Percentiles rank a stretch among this genome's conserved stretches.
Evolutionary conservation across 1,140 invertebrate genomes (phyloP).

Genomic region (Macrosteles quadrilineatus): DNA sequence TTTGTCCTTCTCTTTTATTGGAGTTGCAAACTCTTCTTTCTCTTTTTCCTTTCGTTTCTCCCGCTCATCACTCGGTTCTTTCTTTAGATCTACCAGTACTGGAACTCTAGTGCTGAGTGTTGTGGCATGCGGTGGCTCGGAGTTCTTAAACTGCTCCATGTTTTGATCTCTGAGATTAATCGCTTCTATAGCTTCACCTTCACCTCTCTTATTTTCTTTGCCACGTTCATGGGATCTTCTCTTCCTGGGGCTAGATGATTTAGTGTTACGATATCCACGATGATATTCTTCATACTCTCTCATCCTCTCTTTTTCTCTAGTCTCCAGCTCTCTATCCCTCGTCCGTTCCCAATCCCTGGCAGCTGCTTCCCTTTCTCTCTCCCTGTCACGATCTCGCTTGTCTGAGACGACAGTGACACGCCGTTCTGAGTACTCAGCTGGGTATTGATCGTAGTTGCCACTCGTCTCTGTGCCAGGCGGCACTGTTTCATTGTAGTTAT

Average conservation of each 20-base stretch:
- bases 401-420: neutral
- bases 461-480: slow-evolving; percentile 11
- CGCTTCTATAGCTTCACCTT: slow-evolving; percentile 49
- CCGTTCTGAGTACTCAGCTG: neutral
- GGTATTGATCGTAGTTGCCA: slow-evolving; percentile 12
- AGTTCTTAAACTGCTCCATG: neutral
- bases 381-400: neutral
- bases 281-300: slow-evolving; percentile 36
- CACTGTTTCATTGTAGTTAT: slow-evolving; percentile 8
- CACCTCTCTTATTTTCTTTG: slow-evolving; percentile 57
- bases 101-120: neutral
- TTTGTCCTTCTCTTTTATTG: slow-evolving; percentile 54
- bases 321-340: slow-evolving; percentile 39
- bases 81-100: slow-evolving; percentile 19
- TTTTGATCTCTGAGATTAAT: slow-evolving; percentile 12
- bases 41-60: slow-evolving; percentile 50
- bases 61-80: slow-evolving; percentile 43
- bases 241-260: slow-evolving; percentile 40
- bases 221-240: slow-evolving; percentile 51
- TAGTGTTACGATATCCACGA: neutral
- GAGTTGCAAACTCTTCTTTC: too few species aligned
- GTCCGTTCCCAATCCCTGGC: slow-evolving; percentile 38
- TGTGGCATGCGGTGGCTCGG: neutral
- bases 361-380: neutral
- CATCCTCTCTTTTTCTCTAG: slow-evolving; percentile 37